Conservation (phyloP, 2,888 invertebrate genomes). For the Tetramorium bicarinatum region DNA sequence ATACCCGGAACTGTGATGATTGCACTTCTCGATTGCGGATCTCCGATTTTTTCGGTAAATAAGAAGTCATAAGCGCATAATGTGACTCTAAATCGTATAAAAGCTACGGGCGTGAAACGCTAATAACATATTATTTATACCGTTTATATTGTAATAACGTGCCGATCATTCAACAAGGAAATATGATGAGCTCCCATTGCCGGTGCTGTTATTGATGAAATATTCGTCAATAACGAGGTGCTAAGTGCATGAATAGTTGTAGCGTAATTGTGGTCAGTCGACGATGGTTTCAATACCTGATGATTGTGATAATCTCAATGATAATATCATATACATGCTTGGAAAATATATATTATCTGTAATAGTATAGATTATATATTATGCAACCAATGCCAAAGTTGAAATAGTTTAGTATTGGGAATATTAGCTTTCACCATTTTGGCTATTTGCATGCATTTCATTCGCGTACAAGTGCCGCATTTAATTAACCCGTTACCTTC, state of each 20-base stretch:
- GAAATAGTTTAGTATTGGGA: conserved; percentile 30
- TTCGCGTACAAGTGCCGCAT: conserved; percentile 25
- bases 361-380: conserved; percentile 17
- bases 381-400: conserved; percentile 31
- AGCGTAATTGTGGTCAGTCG: conserved; percentile 18
- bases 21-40: conserved; percentile 15
- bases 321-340: conserved; percentile 6
- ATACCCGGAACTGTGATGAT: conserved; percentile 11
- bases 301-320: conserved; percentile 35
- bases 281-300: conserved; percentile 38
- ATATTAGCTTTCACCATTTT: conserved; percentile 26
- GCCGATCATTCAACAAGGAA: neutral
- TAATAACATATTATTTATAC: neutral
- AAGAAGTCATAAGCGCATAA: neutral
- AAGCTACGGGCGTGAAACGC: neutral
- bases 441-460: neutral
- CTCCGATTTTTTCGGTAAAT: neutral
- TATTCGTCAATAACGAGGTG: conserved; percentile 39
- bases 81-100: neutral
- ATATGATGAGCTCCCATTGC: neutral
- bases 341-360: neutral
- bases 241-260: conserved; percentile 38
- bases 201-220: conserved; percentile 27
- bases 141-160: neutral
- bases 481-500: conserved; percentile 42